A percentile compares a stretch with the other conserved stretches of the same genome.
Conservation (phyloP, 1,140 invertebrate genomes). For the Papilio xuthus region DNA sequence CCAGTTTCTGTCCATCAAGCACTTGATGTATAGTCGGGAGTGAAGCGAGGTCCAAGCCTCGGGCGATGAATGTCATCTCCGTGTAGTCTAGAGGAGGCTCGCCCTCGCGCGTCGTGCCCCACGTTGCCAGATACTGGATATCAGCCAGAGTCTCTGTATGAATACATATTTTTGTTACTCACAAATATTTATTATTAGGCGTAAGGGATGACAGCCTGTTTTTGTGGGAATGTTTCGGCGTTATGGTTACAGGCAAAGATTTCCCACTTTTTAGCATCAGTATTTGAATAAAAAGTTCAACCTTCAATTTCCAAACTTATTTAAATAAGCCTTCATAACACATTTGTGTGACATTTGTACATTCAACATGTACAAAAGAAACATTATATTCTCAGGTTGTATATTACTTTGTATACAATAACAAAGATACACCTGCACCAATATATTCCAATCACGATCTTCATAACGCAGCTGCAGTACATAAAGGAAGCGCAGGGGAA, state of each 20-base stretch:
- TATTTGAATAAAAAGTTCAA: too few relatives aligned
- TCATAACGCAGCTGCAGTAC: not conserved
- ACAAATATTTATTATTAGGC: not conserved
- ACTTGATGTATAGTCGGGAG: conserved; percentile 94
- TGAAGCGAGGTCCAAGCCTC: conserved; percentile 94
- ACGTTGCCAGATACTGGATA: conserved; percentile 47
- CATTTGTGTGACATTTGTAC: not conserved
- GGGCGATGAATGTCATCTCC: conserved; percentile 84
- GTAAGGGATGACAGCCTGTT: not conserved
- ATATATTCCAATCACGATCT: conserved; percentile 53
- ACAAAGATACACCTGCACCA: conserved; percentile 50
- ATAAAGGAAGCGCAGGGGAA: conserved; percentile 3
- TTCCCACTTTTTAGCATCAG: too few relatives aligned
- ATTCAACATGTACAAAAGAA: not conserved
- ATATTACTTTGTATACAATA: not conserved
- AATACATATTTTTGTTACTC: not conserved
- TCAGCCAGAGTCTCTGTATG: conserved; percentile 15
- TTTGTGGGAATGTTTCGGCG: too few relatives aligned
- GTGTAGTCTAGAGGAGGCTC: conserved; percentile 48
- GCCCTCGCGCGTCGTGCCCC: conserved; percentile 43
- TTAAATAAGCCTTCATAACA: too few relatives aligned
- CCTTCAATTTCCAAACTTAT: not conserved
- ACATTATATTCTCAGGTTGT: not conserved
- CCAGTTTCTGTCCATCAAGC: conserved; percentile 90
- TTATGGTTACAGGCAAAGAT: not conserved